Evolutionary conservation across 2,113 vertebrate genomes (phyloP).

Genomic region (Hemibagrus wyckioides): DNA sequence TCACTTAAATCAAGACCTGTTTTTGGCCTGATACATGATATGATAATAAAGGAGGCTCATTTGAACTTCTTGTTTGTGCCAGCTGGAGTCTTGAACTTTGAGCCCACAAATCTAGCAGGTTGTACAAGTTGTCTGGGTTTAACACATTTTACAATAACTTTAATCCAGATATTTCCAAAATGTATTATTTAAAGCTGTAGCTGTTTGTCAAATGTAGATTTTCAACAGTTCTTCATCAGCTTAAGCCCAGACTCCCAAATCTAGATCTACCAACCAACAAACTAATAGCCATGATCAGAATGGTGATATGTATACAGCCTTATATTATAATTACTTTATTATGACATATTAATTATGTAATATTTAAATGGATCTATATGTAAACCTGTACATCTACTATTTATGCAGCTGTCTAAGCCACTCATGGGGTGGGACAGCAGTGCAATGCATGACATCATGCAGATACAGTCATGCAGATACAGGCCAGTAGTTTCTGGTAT

Average conservation of each 20-base stretch:
- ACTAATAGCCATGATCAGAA: too few relatives aligned
- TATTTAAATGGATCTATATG: too few relatives aligned
- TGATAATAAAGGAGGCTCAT: neutral
- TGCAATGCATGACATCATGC: too few relatives aligned
- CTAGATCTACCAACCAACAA: too few relatives aligned
- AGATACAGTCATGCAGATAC: too few relatives aligned
- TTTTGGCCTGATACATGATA: neutral
- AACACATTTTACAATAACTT: neutral
- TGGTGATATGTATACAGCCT: too few relatives aligned
- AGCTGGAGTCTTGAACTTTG: neutral
- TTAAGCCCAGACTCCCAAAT: neutral
- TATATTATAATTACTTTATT: too few relatives aligned
- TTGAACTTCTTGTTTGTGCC: neutral
- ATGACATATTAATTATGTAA: too few relatives aligned
- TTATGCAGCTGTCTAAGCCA: too few relatives aligned
- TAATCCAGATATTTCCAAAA: neutral
- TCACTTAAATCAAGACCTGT: neutral
- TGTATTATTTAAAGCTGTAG: neutral
- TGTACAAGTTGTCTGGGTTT: neutral
- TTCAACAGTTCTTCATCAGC: neutral
- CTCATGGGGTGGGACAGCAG: too few relatives aligned
- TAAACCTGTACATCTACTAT: too few relatives aligned
- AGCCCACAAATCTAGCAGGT: neutral
- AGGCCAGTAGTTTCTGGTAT: too few relatives aligned
- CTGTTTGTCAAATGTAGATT: neutral